Conservation (phyloP, 2,113 vertebrate genomes). For the Catharus fuscescens region DNA sequence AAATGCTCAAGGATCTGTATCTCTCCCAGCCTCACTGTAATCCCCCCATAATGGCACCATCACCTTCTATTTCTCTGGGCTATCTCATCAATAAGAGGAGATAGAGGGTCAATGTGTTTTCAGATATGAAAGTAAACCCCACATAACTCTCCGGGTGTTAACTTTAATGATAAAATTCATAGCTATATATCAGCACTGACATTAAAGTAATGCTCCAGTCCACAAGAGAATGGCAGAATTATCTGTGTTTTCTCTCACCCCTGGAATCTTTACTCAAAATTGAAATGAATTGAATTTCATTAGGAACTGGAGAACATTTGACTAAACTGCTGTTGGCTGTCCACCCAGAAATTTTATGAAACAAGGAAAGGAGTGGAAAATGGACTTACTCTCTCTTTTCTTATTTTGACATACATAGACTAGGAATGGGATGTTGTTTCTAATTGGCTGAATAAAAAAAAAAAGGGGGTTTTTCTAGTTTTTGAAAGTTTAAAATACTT, state of each 20-base stretch:
- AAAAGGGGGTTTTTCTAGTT: background rate
- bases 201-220: constrained; percentile 45
- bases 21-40: background rate
- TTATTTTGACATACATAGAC: background rate
- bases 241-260: background rate
- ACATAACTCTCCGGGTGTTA: constrained; percentile 49
- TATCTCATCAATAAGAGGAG: constrained; percentile 57
- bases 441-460: background rate
- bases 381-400: background rate
- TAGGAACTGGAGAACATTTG: background rate
- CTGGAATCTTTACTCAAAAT: background rate
- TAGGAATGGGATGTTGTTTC: background rate
- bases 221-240: constrained; percentile 20
- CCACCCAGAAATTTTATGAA: background rate
- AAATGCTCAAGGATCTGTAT: background rate
- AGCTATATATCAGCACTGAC: constrained; percentile 53
- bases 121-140: constrained; percentile 54
- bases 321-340: background rate
- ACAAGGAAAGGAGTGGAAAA: background rate
- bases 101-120: constrained; percentile 52
- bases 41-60: constrained; percentile 4
- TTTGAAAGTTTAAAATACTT: background rate
- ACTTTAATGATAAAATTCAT: constrained; percentile 59
- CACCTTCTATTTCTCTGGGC: constrained; percentile 57
- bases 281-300: constrained; percentile 30